phyloP scores from a whole-genome alignment of 2,797 vertebrate species.

The Alca torda region DNA sequence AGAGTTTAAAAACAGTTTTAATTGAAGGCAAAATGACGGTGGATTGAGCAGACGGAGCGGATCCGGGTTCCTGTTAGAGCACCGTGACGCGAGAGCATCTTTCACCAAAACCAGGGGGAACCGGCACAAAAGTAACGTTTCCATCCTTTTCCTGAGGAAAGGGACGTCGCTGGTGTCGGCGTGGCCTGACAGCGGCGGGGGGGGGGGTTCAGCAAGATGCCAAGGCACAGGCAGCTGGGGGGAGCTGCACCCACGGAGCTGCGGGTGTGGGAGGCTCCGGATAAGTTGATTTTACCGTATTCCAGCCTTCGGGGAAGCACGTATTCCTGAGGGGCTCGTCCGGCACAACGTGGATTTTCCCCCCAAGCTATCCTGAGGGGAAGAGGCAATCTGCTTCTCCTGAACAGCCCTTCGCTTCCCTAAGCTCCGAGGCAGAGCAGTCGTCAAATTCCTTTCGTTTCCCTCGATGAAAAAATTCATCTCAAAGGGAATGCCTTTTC shows the following conservation, averaged over 20 bases:
- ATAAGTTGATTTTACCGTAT: background rate
- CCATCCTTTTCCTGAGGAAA: background rate
- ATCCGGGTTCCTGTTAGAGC: background rate
- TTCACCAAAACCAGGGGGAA: background rate
- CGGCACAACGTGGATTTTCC: background rate
- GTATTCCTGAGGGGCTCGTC: background rate
- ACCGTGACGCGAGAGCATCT: background rate
- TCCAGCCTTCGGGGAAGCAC: background rate
- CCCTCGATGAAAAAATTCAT: background rate
- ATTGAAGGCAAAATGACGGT: background rate
- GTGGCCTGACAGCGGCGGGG: background rate
- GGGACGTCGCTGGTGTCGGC: background rate
- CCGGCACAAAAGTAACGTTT: background rate
- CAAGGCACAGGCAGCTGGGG: background rate
- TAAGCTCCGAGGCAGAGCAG: background rate
- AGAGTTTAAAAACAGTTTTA: background rate
- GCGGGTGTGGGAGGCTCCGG: fast-evolving
- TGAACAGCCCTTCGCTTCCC: background rate
- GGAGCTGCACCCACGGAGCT: background rate
- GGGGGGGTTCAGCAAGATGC: background rate
- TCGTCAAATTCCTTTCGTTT: background rate
- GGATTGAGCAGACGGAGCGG: background rate
- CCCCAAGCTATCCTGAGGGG: background rate
- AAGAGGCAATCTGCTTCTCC: background rate
- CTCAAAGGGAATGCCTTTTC: background rate